These are phyloP conservation scores for Tillus elongatus DNA, from an alignment of 2,888 invertebrate species.

Conservation along the genomic window DNA sequence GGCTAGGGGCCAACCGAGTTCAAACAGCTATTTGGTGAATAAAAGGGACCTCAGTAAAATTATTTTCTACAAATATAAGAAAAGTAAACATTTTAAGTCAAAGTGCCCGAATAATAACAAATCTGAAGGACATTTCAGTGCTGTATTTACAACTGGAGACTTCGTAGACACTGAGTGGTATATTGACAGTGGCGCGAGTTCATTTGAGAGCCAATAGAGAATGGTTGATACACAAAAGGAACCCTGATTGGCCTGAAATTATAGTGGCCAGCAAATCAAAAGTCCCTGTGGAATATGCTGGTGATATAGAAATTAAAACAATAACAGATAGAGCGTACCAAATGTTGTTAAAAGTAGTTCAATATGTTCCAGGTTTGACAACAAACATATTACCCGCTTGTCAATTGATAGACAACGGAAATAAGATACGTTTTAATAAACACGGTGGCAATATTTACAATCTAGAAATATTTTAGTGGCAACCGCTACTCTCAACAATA, in stretches of 20 bases:
- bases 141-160: slow-evolving; percentile 20
- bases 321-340: slow-evolving; percentile 14
- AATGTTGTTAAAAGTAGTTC: slow-evolving; percentile 15
- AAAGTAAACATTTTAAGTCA: too few species aligned
- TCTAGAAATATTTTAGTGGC: slow-evolving; percentile 14
- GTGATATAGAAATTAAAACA: slow-evolving; percentile 21
- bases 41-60: too few species aligned
- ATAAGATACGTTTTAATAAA: slow-evolving; percentile 7
- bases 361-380: slow-evolving; percentile 21
- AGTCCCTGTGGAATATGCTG: slow-evolving; percentile 19
- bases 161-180: slow-evolving; percentile 27
- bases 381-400: slow-evolving; percentile 26
- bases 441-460: slow-evolving; percentile 10
- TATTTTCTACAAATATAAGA: too few species aligned
- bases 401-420: slow-evolving; percentile 22
- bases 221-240: slow-evolving; percentile 15
- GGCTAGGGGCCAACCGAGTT: too few species aligned
- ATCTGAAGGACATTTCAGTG: slow-evolving; percentile 14
- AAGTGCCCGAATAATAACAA: slow-evolving; percentile 7
- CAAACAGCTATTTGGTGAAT: too few species aligned
- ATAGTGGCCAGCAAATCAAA: slow-evolving; percentile 19
- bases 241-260: slow-evolving; percentile 16
- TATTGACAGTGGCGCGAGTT: slow-evolving; percentile 26
- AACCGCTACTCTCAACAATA: slow-evolving; percentile 5
- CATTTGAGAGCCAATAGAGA: slow-evolving; percentile 22